Base-by-base conservation (phyloP, 2,888 invertebrate genomes). In the Caenorhabditis sp. region DNA sequence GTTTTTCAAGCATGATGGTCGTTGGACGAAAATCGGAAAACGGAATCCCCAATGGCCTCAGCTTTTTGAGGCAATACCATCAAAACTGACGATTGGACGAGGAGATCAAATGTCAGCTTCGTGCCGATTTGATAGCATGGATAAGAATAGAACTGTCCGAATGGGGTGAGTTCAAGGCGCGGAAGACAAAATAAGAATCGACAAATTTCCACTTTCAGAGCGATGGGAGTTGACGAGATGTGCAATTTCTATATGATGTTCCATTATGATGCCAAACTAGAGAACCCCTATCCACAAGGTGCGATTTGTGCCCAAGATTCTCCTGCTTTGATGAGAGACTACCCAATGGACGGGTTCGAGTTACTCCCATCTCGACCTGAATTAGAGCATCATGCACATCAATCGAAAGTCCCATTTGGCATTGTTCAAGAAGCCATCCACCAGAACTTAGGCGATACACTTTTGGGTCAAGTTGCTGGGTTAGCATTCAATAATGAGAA, bases 401-500 rank as follows among this genome's bases (percentile, higher is more conserved):
- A 92, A 35, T 81, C 74, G n/a, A 49, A 82, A 81, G 72, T 83
- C 26, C 86, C 91, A 22, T 91, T 91, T 63, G 92, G 92, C n/a
- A 87, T 92, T 1, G 66, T 87, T 19, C 89, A 91, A 61, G 87
- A 86, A 38, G 77, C 79, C n/a, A 80, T 75, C 22, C 51, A 86
- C n/a, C 73, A 79, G n/a, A 58, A 68, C 26, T 63, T 90, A 8
- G 92, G 89, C 10, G 84, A 76, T 8, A 54, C 86, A 7, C 79
- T 83, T 38, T 94, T 96, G 41, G 96, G 97, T 5, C 96, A 97
- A 93, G 95, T 97, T 81, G 85, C 91, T 6, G 91, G 91, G 10
- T 95, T 97, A n/a, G 95, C 96, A 12, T 95, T 96, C 47, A 96
- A 96, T 93, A 70, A 80, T 22, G 93, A 94, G 68, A 95, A 95